Conservation (phyloP, 2,113 vertebrate genomes). For the Archocentrus centrarchus region DNA sequence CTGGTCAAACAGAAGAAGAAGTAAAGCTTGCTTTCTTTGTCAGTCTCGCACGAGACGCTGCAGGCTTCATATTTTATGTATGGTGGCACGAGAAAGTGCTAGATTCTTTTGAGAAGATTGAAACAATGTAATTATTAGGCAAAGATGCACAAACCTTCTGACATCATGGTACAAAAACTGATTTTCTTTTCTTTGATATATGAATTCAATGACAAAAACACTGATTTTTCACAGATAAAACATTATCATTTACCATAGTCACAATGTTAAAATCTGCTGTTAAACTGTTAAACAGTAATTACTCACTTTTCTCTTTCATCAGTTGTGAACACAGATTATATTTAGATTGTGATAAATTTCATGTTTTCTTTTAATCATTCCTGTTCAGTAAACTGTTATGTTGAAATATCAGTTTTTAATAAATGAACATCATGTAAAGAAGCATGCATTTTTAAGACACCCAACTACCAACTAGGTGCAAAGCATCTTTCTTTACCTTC, state of each 20-base stretch:
- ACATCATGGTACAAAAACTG: background rate
- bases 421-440: background rate
- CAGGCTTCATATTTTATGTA: background rate
- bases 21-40: background rate
- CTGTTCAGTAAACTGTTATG: background rate
- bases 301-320: background rate
- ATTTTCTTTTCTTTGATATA: background rate
- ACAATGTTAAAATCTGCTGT: background rate
- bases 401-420: background rate
- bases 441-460: background rate
- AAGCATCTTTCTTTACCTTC: background rate
- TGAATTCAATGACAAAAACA: background rate
- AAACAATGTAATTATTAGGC: background rate
- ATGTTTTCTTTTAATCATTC: background rate
- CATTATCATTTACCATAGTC: background rate
- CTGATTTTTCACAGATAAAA: background rate
- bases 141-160: background rate
- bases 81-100: background rate
- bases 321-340: background rate
- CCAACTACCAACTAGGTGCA: background rate
- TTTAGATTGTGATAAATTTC: background rate
- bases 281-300: background rate
- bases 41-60: background rate
- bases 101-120: background rate
- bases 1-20: conserved; percentile 62